Conservation (phyloP, 2,113 vertebrate genomes). For the Bombycilla garrulus region DNA sequence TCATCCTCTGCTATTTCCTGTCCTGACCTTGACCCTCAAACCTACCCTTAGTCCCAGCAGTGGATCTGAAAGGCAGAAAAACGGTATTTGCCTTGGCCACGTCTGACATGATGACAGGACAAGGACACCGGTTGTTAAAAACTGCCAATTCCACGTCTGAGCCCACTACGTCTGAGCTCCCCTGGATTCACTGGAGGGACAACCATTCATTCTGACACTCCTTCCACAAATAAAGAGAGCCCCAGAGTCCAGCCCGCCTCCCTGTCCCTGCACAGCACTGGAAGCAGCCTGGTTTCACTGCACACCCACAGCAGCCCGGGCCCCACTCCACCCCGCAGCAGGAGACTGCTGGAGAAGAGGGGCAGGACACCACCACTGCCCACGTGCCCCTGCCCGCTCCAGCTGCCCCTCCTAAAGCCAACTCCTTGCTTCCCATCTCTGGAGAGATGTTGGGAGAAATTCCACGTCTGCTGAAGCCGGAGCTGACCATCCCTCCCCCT, state of each 20-base stretch:
- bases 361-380: background rate
- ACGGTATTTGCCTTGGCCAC: background rate
- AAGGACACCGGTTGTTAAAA: background rate
- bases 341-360: background rate
- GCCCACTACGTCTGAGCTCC: background rate
- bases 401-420: background rate
- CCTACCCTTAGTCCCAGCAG: background rate
- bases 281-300: background rate
- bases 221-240: background rate
- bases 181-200: background rate
- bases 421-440: background rate
- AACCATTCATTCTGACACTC: background rate
- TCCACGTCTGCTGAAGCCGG: background rate
- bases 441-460: background rate
- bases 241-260: background rate
- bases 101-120: background rate
- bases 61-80: background rate
- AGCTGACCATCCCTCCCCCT: background rate
- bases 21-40: constrained; percentile 41
- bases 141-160: background rate
- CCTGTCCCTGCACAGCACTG: background rate
- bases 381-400: background rate
- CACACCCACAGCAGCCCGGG: background rate
- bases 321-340: background rate
- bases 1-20: constrained; percentile 68